phyloP scores from a whole-genome alignment of 2,113 vertebrate species.

The Seriola rivoliana region DNA sequence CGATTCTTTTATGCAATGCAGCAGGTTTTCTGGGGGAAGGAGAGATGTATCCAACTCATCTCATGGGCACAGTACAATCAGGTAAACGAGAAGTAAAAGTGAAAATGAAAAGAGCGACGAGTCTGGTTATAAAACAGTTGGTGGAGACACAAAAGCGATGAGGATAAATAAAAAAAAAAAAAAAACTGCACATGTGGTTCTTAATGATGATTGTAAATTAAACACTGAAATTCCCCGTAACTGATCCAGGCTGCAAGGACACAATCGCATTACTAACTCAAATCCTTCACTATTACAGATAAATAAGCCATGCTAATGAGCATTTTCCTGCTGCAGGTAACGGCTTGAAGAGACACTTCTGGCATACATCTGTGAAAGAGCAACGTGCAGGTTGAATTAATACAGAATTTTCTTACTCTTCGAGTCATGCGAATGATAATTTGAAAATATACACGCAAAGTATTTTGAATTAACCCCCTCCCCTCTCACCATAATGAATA shows the following conservation, averaged over 20 bases:
- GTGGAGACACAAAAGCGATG: slow-evolving; percentile 23
- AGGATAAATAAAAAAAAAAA: neutral
- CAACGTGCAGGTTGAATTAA: neutral
- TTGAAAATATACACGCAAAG: neutral
- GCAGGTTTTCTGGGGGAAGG: slow-evolving; percentile 81
- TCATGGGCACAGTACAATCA: slow-evolving; percentile 76
- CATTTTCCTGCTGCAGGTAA: slow-evolving; percentile 4
- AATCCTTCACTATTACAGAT: slow-evolving; percentile 10
- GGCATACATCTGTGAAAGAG: neutral
- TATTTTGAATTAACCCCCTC: no score
- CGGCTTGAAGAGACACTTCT: neutral
- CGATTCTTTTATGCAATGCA: slow-evolving; percentile 83
- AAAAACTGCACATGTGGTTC: neutral
- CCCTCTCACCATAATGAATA: no score
- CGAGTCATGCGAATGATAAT: neutral
- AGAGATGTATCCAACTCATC: slow-evolving; percentile 77
- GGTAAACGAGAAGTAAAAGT: slow-evolving; percentile 74
- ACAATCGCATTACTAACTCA: slow-evolving; percentile 12
- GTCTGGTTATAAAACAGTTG: slow-evolving; percentile 36
- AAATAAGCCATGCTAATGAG: slow-evolving; percentile 26
- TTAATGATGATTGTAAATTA: slow-evolving; percentile 6
- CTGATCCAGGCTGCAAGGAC: slow-evolving; percentile 9
- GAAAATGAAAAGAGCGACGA: slow-evolving; percentile 61
- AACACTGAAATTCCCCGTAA: neutral
- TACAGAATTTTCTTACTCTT: neutral